Base-by-base conservation (phyloP, 2,113 vertebrate genomes). In the Oxygymnocypris stewartii region DNA sequence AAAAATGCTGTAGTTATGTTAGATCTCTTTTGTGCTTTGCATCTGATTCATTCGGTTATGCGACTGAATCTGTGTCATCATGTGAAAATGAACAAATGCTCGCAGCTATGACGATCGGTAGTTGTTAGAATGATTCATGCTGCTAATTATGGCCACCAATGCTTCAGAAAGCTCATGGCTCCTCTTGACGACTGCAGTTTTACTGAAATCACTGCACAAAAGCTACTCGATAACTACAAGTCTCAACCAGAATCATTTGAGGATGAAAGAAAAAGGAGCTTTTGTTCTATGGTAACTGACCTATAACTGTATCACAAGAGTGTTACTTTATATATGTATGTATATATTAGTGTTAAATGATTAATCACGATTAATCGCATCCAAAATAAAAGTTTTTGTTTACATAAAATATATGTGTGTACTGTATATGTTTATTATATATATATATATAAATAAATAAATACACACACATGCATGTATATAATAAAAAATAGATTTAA, bases 41-140 rank as follows among this genome's bases (percentile, higher is more conserved):
- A 13, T 77, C 25, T 28, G n/a, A 77, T 54, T 54, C 47, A 18
- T 13, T 14, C 8, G 25, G 35, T 40, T 61, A 42, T 61, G 1
- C 4, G 6, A 37, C 42, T 23, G 25, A 20, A 49, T 51, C 16
- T 92, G 87, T 91, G 86, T 88, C 79, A 49, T 86, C 89, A 88
- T 90, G 90, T 88, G 81, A 89, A 92, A 90, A 35, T 90, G 93
- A 93, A 92, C 92, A 91, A 88, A 75, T 81, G 89, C 90, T 94
- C 82, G 82, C 71, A 92, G 92, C 90, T 87, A 79, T 61, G 83
- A 88, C 88, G 90, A 91, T 91, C 91, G 93, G 86, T 85, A 76
- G 79, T 85, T 84, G 89, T 91, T 91, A 90, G 89, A 90, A 91
- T 90, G 73, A 91, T 89, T 87, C 84, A 69, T 51, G 88, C 88